Percentiles rank a stretch among this genome's conserved stretches.
These are phyloP conservation scores for Baryphthengus martii DNA, from an alignment of 2,113 vertebrate genomes.

Conservation along the genomic window DNA sequence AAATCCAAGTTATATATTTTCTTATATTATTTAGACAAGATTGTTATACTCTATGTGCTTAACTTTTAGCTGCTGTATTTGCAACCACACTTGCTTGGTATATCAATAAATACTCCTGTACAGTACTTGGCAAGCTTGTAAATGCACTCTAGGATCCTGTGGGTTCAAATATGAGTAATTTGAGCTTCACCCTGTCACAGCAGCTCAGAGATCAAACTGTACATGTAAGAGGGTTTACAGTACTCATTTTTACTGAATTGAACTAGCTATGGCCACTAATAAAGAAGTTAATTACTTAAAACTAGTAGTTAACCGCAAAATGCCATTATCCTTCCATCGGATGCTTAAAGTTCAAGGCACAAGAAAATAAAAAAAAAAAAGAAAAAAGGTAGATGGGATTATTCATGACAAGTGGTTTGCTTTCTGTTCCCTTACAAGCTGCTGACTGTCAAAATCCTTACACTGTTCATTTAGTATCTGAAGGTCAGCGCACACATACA, in stretches of 20 bases:
- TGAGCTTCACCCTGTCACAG: background rate
- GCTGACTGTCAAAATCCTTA: background rate
- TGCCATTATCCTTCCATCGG: background rate
- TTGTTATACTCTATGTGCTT: background rate
- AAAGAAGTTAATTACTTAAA: background rate
- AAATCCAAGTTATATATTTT: background rate
- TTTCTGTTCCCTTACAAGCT: background rate
- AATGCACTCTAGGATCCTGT: background rate
- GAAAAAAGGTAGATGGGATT: background rate
- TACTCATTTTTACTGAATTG: background rate
- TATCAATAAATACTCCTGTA: background rate
- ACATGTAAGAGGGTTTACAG: background rate
- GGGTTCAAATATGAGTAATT: background rate
- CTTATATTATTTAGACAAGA: background rate
- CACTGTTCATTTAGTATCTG: background rate
- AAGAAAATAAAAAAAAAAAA: background rate
- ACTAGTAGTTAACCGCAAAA: background rate
- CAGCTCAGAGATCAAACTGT: background rate
- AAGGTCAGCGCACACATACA: background rate
- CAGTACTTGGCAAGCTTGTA: background rate
- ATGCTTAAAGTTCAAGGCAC: background rate
- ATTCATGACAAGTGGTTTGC: background rate
- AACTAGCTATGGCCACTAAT: background rate
- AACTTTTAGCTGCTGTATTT: background rate
- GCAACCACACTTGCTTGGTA: background rate